A percentile compares a stretch with the other conserved stretches of the same genome.
phyloP scores from a whole-genome alignment of 1,140 invertebrate genomes.

The honey bee (Apis mellifera) region DNA sequence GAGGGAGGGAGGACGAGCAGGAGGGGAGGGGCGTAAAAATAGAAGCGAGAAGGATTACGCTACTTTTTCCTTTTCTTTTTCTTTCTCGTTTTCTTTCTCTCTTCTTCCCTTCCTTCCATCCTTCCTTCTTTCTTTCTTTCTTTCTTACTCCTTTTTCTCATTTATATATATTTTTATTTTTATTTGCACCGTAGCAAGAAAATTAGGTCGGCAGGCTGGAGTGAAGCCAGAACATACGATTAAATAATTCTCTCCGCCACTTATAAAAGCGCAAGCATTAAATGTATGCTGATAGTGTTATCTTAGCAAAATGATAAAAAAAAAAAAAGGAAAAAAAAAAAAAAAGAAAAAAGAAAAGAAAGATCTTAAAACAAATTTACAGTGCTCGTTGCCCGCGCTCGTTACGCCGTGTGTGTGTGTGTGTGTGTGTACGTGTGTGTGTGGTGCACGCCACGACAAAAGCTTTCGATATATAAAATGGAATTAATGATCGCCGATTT shows the following conservation, averaged over 20 bases:
- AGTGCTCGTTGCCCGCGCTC: constrained; percentile 47
- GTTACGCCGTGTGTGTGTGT: no score
- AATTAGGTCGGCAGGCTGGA: constrained; percentile 80
- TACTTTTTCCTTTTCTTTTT: constrained; percentile 2
- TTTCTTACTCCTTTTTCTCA: constrained; percentile 31
- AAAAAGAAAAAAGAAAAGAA: no score
- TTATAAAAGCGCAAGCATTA: constrained; percentile 81
- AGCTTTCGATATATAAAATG: constrained; percentile 31
- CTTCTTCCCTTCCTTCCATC: background rate
- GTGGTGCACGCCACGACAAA: constrained; percentile 18
- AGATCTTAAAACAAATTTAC: constrained; percentile 73
- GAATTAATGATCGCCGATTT: constrained; percentile 42
- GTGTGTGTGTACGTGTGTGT: no score
- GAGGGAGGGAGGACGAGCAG: no score
- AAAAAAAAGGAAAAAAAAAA: constrained; percentile 80
- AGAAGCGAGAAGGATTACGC: constrained; percentile 43
- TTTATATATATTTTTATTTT: constrained; percentile 6
- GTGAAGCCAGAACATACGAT: constrained; percentile 79
- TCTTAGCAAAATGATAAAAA: constrained; percentile 79
- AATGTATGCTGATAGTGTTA: constrained; percentile 81
- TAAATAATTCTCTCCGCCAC: constrained; percentile 80
- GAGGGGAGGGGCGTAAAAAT: constrained; percentile 37
- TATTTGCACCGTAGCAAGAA: constrained; percentile 63
- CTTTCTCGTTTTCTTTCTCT: constrained; percentile 12
- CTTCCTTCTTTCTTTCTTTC: background rate